Conservation (phyloP, 1,140 invertebrate genomes). For the Leptopilina clavipes region DNA sequence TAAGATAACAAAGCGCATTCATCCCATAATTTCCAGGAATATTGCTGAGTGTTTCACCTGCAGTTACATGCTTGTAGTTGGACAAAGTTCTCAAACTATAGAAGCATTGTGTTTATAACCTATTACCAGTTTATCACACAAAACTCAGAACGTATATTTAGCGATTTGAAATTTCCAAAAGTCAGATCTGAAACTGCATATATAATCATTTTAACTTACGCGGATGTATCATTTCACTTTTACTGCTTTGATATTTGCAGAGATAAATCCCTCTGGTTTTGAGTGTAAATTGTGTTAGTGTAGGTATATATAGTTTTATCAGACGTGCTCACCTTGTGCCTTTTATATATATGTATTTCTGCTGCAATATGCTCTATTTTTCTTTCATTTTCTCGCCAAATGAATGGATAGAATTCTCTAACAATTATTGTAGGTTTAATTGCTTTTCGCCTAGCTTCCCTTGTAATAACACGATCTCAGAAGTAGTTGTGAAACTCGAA, state of each 20-base stretch:
- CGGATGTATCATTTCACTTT: not conserved
- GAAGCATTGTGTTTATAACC: slow-evolving; percentile 19
- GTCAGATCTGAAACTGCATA: not conserved
- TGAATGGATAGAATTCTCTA: slow-evolving; percentile 12
- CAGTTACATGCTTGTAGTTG: slow-evolving; percentile 15
- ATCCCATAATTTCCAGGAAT: slow-evolving; percentile 16
- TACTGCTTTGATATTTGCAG: not conserved
- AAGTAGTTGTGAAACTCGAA: slow-evolving; percentile 19
- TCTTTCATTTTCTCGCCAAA: slow-evolving; percentile 8
- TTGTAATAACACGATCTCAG: slow-evolving; percentile 10
- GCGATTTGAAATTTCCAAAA: slow-evolving; percentile 15
- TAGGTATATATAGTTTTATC: not conserved
- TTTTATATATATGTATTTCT: not conserved
- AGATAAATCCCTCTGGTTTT: not conserved
- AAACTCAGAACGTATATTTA: slow-evolving; percentile 1
- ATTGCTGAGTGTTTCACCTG: slow-evolving; percentile 18
- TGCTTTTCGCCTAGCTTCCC: slow-evolving; percentile 11
- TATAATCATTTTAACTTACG: slow-evolving; percentile 6
- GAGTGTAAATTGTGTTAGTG: not conserved
- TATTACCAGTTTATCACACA: slow-evolving; percentile 16
- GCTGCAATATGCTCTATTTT: slow-evolving; percentile 9
- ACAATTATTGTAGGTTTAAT: slow-evolving; percentile 20
- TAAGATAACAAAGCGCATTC: slow-evolving; percentile 19
- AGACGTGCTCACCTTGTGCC: not conserved
- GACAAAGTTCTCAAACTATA: slow-evolving; percentile 12